These are phyloP conservation scores for Trachymyrmex septentrionalis DNA, from an alignment of 1,140 invertebrate genomes.

Conservation along the genomic window DNA sequence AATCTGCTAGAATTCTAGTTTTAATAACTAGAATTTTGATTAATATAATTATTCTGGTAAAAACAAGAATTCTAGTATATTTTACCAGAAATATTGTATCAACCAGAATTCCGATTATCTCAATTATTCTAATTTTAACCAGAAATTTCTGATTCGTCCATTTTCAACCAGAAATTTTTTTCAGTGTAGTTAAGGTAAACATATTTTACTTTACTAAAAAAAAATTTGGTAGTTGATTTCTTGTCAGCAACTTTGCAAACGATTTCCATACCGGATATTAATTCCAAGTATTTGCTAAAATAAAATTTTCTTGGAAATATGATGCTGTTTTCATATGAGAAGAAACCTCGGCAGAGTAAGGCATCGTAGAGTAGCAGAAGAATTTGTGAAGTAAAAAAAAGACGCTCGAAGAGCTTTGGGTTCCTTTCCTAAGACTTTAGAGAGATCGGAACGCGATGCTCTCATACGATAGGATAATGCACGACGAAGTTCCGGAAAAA, in stretches of 20 bases:
- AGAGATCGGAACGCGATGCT: conserved; percentile 24
- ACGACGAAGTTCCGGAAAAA: conserved; percentile 31
- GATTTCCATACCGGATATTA: background rate
- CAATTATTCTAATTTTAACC: too few species aligned
- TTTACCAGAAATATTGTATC: too few species aligned
- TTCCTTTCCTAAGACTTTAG: conserved; percentile 37
- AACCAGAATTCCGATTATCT: too few species aligned
- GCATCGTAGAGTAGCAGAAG: background rate
- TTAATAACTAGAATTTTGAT: too few species aligned
- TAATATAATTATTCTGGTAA: too few species aligned
- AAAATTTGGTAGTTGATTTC: background rate
- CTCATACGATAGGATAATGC: conserved; percentile 49
- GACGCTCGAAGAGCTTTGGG: background rate
- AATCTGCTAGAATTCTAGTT: too few species aligned
- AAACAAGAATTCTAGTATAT: too few species aligned
- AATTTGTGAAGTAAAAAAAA: conserved; percentile 38
- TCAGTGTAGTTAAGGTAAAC: background rate
- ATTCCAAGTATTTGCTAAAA: conserved; percentile 6
- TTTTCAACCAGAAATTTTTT: too few species aligned
- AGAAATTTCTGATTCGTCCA: too few species aligned
- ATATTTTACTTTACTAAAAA: background rate
- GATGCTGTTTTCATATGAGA: background rate
- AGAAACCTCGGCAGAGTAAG: background rate
- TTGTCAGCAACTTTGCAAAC: background rate
- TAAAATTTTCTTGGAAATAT: background rate